Percentiles rank a stretch among this genome's conserved stretches.
These are phyloP conservation scores for Cynocephalus volans DNA, from an alignment of 2,113 vertebrate genomes.

Conservation along the genomic window DNA sequence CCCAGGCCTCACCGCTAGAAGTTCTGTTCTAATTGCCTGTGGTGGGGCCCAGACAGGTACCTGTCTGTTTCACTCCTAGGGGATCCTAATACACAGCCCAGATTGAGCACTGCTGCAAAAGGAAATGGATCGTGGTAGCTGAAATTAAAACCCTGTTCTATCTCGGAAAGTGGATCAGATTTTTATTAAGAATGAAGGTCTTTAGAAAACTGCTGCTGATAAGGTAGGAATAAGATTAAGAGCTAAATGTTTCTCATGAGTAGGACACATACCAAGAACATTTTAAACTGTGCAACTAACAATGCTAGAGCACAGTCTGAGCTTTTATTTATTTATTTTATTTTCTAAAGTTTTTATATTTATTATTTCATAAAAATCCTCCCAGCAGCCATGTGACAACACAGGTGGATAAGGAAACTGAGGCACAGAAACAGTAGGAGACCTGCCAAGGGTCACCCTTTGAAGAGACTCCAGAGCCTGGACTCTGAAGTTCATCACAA, in stretches of 20 bases:
- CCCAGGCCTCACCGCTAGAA: not conserved
- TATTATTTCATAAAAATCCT: not conserved
- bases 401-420: not conserved
- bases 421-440: not conserved
- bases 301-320: not conserved
- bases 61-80: not conserved
- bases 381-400: not conserved
- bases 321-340: not conserved
- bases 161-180: not conserved
- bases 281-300: not conserved
- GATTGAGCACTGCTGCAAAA: not conserved
- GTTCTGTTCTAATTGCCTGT: not conserved
- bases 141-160: not conserved
- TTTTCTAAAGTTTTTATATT: not conserved
- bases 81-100: too few species aligned
- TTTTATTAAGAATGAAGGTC: slow-evolving; percentile 2
- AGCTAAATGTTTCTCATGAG: not conserved
- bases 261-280: not conserved
- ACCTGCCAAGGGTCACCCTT: not conserved
- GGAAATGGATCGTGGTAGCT: not conserved
- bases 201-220: not conserved
- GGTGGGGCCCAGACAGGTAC: too few species aligned
- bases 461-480: not conserved
- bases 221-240: not conserved
- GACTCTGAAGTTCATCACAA: not conserved